Conservation (phyloP, 2,888 invertebrate genomes). For the Nephrotoma flavescens region DNA sequence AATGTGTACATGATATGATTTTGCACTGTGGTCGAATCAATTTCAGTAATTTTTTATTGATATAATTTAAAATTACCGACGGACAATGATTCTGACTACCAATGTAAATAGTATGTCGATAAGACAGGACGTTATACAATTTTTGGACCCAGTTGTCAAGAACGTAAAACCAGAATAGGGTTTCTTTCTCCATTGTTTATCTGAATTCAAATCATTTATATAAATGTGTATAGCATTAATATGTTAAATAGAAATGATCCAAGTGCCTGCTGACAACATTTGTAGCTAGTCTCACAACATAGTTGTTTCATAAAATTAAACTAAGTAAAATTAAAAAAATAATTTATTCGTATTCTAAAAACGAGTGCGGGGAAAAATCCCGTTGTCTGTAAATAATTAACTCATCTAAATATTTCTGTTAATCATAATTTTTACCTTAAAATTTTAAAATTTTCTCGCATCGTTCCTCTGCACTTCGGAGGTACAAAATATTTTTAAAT, state of each 20-base stretch:
- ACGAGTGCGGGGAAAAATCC: background rate
- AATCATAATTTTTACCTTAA: background rate
- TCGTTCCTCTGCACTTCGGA: background rate
- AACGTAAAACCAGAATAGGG: background rate
- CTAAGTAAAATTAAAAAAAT: background rate
- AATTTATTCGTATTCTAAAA: background rate
- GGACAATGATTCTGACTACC: background rate
- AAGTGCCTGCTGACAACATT: background rate
- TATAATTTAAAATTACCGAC: background rate
- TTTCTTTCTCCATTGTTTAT: background rate
- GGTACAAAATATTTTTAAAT: background rate
- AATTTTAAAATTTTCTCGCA: background rate
- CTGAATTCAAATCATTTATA: background rate
- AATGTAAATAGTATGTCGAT: no score
- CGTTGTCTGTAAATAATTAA: background rate
- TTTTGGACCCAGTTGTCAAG: background rate
- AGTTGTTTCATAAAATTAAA: background rate
- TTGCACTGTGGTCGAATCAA: no score
- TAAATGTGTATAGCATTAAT: background rate
- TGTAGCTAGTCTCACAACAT: background rate
- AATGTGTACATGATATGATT: no score
- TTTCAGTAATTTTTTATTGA: no score
- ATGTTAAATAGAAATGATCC: background rate
- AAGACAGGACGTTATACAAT: no score
- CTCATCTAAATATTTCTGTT: background rate